phyloP scores from a whole-genome alignment of 2,113 vertebrate genomes.

The Seriola rivoliana region DNA sequence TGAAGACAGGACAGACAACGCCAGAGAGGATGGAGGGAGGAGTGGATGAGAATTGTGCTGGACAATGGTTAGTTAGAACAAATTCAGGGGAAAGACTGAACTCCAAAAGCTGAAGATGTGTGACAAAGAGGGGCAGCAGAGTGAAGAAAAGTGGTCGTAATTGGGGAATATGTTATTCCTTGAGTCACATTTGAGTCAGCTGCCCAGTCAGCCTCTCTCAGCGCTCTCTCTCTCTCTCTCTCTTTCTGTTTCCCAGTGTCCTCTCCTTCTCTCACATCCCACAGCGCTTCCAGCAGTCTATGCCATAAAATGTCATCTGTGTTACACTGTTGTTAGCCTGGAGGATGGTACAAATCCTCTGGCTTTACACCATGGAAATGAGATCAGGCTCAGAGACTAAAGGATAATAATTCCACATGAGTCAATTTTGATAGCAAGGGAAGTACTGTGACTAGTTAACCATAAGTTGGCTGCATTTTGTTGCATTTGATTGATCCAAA shows the following conservation, averaged over 20 bases:
- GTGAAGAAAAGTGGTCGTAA: slow-evolving; percentile 57
- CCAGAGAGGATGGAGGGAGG: not conserved
- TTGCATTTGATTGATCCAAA: slow-evolving; percentile 64
- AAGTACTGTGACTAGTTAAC: slow-evolving; percentile 34
- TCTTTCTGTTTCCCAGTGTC: slow-evolving; percentile 46
- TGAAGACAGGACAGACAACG: slow-evolving; percentile 17
- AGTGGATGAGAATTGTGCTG: slow-evolving; percentile 24
- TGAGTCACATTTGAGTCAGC: slow-evolving; percentile 74
- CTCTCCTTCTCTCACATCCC: slow-evolving; percentile 63
- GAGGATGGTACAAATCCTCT: slow-evolving; percentile 63
- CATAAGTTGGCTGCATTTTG: slow-evolving; percentile 47
- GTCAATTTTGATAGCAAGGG: slow-evolving; percentile 24
- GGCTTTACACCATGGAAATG: slow-evolving; percentile 60
- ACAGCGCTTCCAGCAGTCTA: slow-evolving; percentile 69
- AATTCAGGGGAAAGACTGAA: slow-evolving; percentile 23
- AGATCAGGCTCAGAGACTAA: slow-evolving; percentile 51
- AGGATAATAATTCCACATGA: slow-evolving; percentile 51
- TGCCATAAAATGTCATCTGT: slow-evolving; percentile 73
- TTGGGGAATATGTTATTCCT: slow-evolving; percentile 65
- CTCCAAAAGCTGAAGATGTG: slow-evolving; percentile 33
- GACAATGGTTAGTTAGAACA: slow-evolving; percentile 27
- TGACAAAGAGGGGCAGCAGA: slow-evolving; percentile 56
- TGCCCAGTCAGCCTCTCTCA: slow-evolving; percentile 58
- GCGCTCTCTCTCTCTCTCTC: slow-evolving; percentile 21
- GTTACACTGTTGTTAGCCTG: slow-evolving; percentile 54